phyloP scores from a whole-genome alignment of 2,113 vertebrate species.

The Perccottus glenii region DNA sequence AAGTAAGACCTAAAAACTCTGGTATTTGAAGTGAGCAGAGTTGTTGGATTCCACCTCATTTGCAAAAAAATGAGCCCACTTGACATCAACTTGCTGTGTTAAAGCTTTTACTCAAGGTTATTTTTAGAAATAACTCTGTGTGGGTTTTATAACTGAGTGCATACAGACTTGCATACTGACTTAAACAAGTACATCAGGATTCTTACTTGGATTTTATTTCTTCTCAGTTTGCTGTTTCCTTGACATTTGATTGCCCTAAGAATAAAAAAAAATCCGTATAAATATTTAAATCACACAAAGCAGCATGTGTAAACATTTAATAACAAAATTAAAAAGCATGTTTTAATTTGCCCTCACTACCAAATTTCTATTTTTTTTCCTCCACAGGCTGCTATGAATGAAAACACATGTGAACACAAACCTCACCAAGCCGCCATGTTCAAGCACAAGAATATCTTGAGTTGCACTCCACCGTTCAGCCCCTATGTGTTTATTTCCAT shows the following conservation, averaged over 20 bases:
- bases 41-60: slow-evolving; percentile 52
- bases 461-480: slow-evolving; percentile 35
- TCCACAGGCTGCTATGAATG: slow-evolving; percentile 23
- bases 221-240: too few relatives aligned
- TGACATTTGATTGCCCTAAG: too few relatives aligned
- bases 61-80: slow-evolving; percentile 48
- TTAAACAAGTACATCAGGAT: background rate
- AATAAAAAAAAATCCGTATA: too few relatives aligned
- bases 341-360: slow-evolving; percentile 5
- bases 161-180: too few relatives aligned
- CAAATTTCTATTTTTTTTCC: slow-evolving; percentile 16
- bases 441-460: slow-evolving; percentile 43
- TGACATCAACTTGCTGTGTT: slow-evolving; percentile 6
- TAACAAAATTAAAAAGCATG: background rate
- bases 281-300: too few relatives aligned
- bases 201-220: background rate
- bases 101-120: slow-evolving; percentile 9
- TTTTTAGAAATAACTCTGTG: background rate
- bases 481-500: slow-evolving; percentile 60
- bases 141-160: too few relatives aligned
- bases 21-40: slow-evolving; percentile 35
- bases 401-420: slow-evolving; percentile 45
- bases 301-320: too few relatives aligned
- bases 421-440: slow-evolving; percentile 52
- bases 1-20: slow-evolving; percentile 62